A percentile compares a stretch with the other conserved stretches of the same genome.
phyloP scores from a whole-genome alignment of 2,888 invertebrate species.

The Microplitis deprimator region DNA sequence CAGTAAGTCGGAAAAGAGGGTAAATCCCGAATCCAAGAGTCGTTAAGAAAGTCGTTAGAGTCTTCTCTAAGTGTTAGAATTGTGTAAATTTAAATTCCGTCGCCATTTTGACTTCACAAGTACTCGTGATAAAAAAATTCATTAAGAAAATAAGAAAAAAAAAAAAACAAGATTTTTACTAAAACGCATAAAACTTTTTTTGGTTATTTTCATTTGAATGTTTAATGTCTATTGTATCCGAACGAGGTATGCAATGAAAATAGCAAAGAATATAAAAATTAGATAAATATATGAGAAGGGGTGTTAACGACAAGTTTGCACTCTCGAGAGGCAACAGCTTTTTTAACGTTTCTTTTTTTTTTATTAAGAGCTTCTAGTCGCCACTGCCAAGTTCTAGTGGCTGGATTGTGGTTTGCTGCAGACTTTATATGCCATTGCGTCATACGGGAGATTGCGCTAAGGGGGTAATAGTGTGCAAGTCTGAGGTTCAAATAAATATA shows the following conservation, averaged over 20 bases:
- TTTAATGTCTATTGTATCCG: not conserved
- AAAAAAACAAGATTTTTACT: too few species aligned
- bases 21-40: constrained; percentile 33
- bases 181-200: not conserved
- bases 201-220: not conserved
- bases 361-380: not conserved
- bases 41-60: constrained; percentile 62
- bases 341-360: not conserved
- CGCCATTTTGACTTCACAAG: not conserved
- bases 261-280: not conserved
- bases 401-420: constrained; percentile 17
- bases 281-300: not conserved
- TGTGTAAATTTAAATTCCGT: constrained; percentile 9
- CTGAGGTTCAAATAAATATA: not conserved
- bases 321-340: not conserved
- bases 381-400: constrained; percentile 9
- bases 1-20: not conserved
- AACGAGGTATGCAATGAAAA: not conserved
- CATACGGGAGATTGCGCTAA: not conserved
- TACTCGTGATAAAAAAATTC: not conserved
- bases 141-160: not conserved
- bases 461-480: not conserved
- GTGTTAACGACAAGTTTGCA: not conserved
- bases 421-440: not conserved
- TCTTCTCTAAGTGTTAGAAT: constrained; percentile 2